Evolutionary conservation across 2,888 invertebrate genomes (phyloP).

Genomic region (Himalopsyche kuldschensis): DNA sequence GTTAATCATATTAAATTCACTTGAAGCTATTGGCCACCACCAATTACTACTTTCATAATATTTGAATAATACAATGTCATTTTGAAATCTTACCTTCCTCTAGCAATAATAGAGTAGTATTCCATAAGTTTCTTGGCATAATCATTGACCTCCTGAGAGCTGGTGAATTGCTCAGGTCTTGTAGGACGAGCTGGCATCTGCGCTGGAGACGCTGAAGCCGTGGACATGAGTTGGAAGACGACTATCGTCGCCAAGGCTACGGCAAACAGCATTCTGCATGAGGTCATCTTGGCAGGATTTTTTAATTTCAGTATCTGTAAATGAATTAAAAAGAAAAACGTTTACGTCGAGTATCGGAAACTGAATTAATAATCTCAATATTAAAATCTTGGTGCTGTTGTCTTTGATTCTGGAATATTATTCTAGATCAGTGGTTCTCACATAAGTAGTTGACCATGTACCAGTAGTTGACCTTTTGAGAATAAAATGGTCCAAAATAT

Average conservation of each 20-base stretch:
- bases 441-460: too few species aligned
- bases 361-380: too few species aligned
- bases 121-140: conserved; percentile 28
- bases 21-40: too few species aligned
- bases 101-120: conserved; percentile 21
- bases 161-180: conserved; percentile 22
- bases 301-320: not conserved
- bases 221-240: not conserved
- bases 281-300: not conserved
- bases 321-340: not conserved
- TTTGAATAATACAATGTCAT: not conserved
- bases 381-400: too few species aligned
- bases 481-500: too few species aligned
- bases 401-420: too few species aligned
- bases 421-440: too few species aligned
- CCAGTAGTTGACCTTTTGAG: too few species aligned
- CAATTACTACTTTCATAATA: too few species aligned
- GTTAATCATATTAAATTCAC: too few species aligned
- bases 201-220: not conserved
- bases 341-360: too few species aligned
- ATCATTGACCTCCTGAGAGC: conserved; percentile 19
- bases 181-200: conserved; percentile 17
- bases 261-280: not conserved
- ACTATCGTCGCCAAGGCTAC: not conserved
- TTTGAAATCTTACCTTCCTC: conserved; percentile 16